phyloP scores from a whole-genome alignment of 2,888 invertebrate genomes.

The Neoascia interrupta region DNA sequence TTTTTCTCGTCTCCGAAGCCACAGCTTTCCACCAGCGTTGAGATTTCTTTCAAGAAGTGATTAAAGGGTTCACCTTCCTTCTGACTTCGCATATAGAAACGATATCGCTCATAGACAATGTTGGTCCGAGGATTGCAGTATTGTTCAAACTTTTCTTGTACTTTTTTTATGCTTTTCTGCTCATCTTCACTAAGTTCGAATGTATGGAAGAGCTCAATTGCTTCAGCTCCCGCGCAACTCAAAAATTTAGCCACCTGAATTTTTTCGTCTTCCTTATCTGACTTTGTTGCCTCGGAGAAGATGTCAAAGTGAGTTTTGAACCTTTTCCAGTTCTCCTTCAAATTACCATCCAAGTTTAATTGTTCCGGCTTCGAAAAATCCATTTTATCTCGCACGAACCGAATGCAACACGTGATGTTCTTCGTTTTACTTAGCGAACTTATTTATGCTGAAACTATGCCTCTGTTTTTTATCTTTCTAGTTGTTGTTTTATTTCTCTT shows the following conservation, averaged over 20 bases:
- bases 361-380: constrained; percentile 20
- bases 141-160: constrained; percentile 40
- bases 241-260: constrained; percentile 12
- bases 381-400: too few relatives aligned
- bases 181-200: constrained; percentile 27
- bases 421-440: too few relatives aligned
- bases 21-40: constrained; percentile 8
- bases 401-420: too few relatives aligned
- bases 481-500: too few relatives aligned
- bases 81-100: constrained; percentile 71
- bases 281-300: constrained; percentile 3
- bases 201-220: constrained; percentile 38
- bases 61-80: constrained; percentile 27
- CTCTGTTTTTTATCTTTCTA: too few relatives aligned
- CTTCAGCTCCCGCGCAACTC: constrained; percentile 5
- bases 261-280: constrained; percentile 1
- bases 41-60: constrained; percentile 4
- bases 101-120: too few relatives aligned
- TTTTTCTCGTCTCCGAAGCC: constrained; percentile 5
- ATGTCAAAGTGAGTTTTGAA: constrained; percentile 15
- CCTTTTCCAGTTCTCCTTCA: constrained; percentile 12
- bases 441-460: too few relatives aligned
- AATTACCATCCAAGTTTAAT: constrained; percentile 31
- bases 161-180: neutral
- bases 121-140: constrained; percentile 65